Evolutionary conservation across 1,140 invertebrate species (phyloP).

Genomic region (Microplitis demolitor): DNA sequence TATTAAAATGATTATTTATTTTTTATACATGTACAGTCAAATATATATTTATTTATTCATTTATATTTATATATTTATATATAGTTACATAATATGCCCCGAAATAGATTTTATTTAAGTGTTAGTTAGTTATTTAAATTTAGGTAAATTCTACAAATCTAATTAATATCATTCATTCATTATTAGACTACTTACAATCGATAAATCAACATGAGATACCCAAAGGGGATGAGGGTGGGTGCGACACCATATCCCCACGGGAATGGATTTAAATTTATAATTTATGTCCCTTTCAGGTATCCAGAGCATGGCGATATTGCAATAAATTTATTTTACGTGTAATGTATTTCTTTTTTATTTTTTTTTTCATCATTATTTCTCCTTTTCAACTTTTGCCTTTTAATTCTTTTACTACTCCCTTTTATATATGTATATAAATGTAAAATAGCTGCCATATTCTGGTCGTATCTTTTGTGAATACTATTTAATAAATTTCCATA

Average conservation of each 20-base stretch:
- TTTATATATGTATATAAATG: slow-evolving; percentile 22
- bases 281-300: slow-evolving; percentile 16
- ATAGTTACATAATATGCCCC: not conserved
- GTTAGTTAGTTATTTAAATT: no score
- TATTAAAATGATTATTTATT: slow-evolving; percentile 43
- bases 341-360: not conserved
- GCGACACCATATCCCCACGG: not conserved
- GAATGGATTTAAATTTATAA: slow-evolving; percentile 2
- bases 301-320: slow-evolving; percentile 37
- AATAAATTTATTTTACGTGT: slow-evolving; percentile 26
- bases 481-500: slow-evolving; percentile 22
- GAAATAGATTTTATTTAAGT: not conserved
- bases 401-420: no score
- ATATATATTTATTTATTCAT: slow-evolving; percentile 24
- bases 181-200: not conserved
- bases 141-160: slow-evolving; percentile 14
- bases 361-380: no score
- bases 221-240: slow-evolving; percentile 23
- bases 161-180: slow-evolving; percentile 25
- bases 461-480: slow-evolving; percentile 18
- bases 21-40: slow-evolving; percentile 51
- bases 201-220: slow-evolving; percentile 41
- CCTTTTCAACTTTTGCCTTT: no score
- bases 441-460: slow-evolving; percentile 37
- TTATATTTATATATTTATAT: slow-evolving; percentile 20